Conservation (phyloP, 2,797 vertebrate species). For the Centroberyx gerrardi region DNA sequence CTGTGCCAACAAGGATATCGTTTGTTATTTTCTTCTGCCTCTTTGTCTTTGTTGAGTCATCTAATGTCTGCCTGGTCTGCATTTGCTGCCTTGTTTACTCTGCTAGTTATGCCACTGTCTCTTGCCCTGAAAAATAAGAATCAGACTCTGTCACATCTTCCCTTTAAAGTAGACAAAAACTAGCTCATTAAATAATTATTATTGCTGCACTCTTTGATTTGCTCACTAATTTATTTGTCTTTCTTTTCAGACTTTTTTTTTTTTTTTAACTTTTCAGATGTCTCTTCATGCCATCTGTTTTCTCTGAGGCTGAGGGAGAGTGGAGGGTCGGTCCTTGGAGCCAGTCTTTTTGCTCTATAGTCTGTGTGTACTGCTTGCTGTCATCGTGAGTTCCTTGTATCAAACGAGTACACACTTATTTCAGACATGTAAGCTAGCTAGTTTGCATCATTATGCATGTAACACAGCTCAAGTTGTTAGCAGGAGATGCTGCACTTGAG, state of each 20-base stretch:
- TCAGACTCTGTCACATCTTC: conserved; percentile 29
- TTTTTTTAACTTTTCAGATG: conserved; percentile 45
- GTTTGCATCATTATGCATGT: background rate
- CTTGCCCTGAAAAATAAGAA: conserved; percentile 22
- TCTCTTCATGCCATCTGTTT: conserved; percentile 55
- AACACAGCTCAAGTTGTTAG: background rate
- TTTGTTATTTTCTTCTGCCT: conserved; percentile 8
- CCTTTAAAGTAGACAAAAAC: conserved; percentile 30
- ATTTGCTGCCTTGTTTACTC: conserved; percentile 44
- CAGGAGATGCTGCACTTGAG: no score
- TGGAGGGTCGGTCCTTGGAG: conserved; percentile 33
- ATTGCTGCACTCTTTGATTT: conserved; percentile 9
- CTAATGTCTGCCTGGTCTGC: conserved; percentile 32
- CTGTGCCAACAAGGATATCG: conserved; percentile 7
- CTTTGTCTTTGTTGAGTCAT: conserved; percentile 26
- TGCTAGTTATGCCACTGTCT: conserved; percentile 47
- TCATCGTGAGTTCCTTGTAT: background rate
- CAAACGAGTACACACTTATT: background rate
- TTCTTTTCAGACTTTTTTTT: conserved; percentile 20
- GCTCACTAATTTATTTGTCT: conserved; percentile 32
- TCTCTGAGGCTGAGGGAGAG: conserved; percentile 51
- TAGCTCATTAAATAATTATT: conserved; percentile 17
- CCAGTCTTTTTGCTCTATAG: background rate
- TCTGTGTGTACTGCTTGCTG: conserved; percentile 8
- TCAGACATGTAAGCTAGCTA: background rate